Conservation (phyloP, 1,140 invertebrate species). For the Bombus confusus region DNA sequence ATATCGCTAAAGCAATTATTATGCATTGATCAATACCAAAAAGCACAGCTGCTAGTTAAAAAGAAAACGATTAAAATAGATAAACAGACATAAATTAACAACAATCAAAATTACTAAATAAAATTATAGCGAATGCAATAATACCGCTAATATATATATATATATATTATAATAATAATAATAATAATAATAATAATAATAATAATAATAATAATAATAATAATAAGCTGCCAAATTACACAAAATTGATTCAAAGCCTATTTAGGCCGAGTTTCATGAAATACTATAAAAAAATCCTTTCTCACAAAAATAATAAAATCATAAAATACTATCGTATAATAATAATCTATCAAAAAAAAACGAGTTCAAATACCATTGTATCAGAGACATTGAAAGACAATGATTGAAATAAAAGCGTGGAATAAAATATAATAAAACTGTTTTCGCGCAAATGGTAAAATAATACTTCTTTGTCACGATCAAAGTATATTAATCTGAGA, state of each 20-base stretch:
- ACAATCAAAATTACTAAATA: slow-evolving; percentile 39
- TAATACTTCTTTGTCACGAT: background rate
- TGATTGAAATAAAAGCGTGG: background rate
- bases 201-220: background rate
- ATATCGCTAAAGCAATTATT: slow-evolving; percentile 30
- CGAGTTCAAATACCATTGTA: slow-evolving; percentile 11
- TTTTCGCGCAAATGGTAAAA: background rate
- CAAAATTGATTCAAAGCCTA: slow-evolving; percentile 47
- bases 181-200: no score
- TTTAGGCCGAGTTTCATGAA: slow-evolving; percentile 50
- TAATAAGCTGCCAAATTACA: slow-evolving; percentile 54
- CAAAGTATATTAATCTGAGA: slow-evolving; percentile 19
- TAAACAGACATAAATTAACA: slow-evolving; percentile 60
- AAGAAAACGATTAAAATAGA: slow-evolving; percentile 34
- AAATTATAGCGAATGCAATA: slow-evolving; percentile 17
- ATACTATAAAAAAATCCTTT: background rate
- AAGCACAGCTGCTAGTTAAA: slow-evolving; percentile 17
- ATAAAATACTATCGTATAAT: background rate
- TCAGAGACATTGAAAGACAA: background rate
- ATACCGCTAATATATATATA: slow-evolving; percentile 24
- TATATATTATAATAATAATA: no score
- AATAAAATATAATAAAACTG: slow-evolving; percentile 1
- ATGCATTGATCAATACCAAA: slow-evolving; percentile 25
- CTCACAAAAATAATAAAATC: background rate
- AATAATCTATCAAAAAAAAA: background rate